Evolutionary conservation across 2,888 invertebrate genomes (phyloP).

Genomic region (Hesperia comma): DNA sequence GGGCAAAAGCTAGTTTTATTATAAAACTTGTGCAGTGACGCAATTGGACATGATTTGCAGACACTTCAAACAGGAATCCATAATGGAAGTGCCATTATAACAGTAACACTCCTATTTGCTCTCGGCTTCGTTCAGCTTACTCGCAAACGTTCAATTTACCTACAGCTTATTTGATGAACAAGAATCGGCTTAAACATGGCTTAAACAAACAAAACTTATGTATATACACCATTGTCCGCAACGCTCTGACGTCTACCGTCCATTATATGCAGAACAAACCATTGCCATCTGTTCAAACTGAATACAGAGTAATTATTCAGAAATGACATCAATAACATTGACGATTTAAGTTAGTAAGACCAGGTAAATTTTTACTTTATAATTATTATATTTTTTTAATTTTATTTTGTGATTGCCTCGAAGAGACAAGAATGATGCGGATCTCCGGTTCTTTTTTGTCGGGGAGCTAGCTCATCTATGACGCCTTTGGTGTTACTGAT

Average conservation of each 20-base stretch:
- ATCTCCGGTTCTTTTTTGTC: too few species aligned
- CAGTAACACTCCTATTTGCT: slow-evolving; percentile 26
- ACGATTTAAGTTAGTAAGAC: neutral
- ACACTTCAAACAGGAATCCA: slow-evolving; percentile 11
- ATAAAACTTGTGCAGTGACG: slow-evolving; percentile 12
- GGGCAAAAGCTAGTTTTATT: too few species aligned
- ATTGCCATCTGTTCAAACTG: slow-evolving; percentile 41
- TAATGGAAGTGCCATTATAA: slow-evolving; percentile 12
- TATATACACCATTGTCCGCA: slow-evolving; percentile 30
- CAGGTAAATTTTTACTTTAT: too few species aligned
- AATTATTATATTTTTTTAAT: too few species aligned
- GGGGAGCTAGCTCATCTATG: too few species aligned
- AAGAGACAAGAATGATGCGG: too few species aligned
- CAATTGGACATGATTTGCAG: slow-evolving; percentile 1
- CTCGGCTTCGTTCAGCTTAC: slow-evolving; percentile 6
- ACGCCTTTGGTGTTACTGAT: too few species aligned
- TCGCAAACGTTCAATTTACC: slow-evolving; percentile 32
- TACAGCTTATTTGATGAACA: slow-evolving; percentile 33
- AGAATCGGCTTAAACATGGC: slow-evolving; percentile 30
- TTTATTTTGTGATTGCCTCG: too few species aligned
- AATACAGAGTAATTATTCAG: slow-evolving; percentile 34
- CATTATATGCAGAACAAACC: slow-evolving; percentile 23
- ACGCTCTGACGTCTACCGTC: slow-evolving; percentile 23
- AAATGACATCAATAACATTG: slow-evolving; percentile 10
- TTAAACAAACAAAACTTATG: slow-evolving; percentile 27